Conservation (phyloP, 92 coral and sea anemone genomes). For the Micromussa lordhowensis region DNA sequence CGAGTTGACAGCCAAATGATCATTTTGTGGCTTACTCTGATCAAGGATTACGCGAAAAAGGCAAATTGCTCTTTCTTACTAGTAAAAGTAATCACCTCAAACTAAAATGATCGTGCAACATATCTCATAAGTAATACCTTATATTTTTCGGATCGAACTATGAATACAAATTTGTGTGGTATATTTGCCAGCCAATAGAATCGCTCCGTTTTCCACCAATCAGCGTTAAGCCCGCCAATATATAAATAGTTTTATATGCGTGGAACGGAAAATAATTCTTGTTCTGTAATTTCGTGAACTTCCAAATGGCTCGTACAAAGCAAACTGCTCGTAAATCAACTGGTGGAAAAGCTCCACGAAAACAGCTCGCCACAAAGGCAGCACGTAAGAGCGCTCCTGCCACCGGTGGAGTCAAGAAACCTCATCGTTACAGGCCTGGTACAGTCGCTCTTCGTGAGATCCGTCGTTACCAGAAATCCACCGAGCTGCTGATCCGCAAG, state of each 20-base stretch:
- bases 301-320: slow-evolving; percentile 81
- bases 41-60: background rate
- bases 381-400: slow-evolving; percentile 91
- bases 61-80: background rate
- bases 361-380: slow-evolving; percentile 90
- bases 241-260: background rate
- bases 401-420: slow-evolving; percentile 85
- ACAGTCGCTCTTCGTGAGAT: slow-evolving; percentile 90
- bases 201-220: slow-evolving; percentile 3
- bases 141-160: background rate
- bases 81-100: too few species aligned
- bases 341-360: slow-evolving; percentile 95
- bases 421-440: slow-evolving; percentile 89
- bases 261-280: background rate
- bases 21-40: background rate
- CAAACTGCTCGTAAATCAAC: slow-evolving; percentile 90
- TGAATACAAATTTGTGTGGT: background rate
- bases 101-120: background rate
- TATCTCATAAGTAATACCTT: too few species aligned
- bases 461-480: slow-evolving; percentile 89
- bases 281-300: background rate
- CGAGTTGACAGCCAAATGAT: background rate
- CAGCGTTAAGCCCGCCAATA: slow-evolving; percentile 8
- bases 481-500: slow-evolving; percentile 88
- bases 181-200: slow-evolving; percentile 7